phyloP scores from a whole-genome alignment of 1,140 invertebrate species.

The Drosophila nebulosa region DNA sequence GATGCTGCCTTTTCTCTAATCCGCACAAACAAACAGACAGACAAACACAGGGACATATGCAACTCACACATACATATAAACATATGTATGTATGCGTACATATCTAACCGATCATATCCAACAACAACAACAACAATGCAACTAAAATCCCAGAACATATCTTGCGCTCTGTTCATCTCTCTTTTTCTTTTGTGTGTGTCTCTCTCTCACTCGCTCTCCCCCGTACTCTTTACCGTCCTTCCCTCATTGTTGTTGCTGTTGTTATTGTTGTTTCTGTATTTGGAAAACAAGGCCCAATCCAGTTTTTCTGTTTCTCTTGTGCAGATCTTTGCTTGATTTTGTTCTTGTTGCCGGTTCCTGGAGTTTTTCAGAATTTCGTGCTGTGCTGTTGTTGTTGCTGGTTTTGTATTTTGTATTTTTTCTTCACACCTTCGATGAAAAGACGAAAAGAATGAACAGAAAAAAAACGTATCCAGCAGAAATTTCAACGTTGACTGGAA shows the following conservation, averaged over 20 bases:
- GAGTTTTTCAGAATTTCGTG: conserved; percentile 76
- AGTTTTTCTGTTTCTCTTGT: conserved; percentile 55
- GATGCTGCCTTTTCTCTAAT: conserved; percentile 54
- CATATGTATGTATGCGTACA: conserved; percentile 16
- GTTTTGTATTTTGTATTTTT: conserved; percentile 74
- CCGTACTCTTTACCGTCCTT: not conserved
- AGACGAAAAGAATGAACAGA: conserved; percentile 39
- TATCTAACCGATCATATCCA: conserved; percentile 70
- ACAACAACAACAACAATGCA: conserved; percentile 40
- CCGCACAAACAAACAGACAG: not conserved
- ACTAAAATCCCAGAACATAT: conserved; percentile 66
- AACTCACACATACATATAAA: conserved; percentile 21
- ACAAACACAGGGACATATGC: conserved; percentile 1
- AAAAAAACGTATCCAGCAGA: conserved; percentile 20
- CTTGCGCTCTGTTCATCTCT: not conserved
- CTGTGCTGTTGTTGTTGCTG: conserved; percentile 41
- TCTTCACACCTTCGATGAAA: conserved; percentile 74
- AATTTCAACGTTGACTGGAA: conserved; percentile 74
- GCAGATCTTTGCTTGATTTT: conserved; percentile 72
- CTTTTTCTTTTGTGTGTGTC: conserved; percentile 41
- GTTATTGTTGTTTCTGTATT: conserved; percentile 13
- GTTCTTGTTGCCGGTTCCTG: conserved; percentile 46
- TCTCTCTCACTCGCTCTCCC: not conserved
- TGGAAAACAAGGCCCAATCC: conserved; percentile 71
- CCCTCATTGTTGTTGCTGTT: conserved; percentile 12